phyloP scores from a whole-genome alignment of 2,888 invertebrate genomes.

The Zaprionus bogoriensis region DNA sequence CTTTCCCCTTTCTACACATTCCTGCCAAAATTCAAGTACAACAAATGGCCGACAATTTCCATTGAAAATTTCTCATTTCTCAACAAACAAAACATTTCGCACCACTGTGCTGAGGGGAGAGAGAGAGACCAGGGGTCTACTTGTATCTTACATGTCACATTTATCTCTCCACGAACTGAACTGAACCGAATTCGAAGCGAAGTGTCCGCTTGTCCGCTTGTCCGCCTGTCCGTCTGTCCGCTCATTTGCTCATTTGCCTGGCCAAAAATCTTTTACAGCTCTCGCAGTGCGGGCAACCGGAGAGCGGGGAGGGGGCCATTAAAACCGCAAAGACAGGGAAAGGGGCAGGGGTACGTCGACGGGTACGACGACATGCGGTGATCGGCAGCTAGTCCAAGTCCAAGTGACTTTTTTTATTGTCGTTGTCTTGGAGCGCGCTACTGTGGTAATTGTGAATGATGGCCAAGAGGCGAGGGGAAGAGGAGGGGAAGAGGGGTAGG shows the following conservation, averaged over 20 bases:
- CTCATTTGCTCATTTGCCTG: constrained; percentile 56
- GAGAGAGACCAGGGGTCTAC: background rate
- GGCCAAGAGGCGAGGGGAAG: constrained; percentile 28
- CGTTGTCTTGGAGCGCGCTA: constrained; percentile 6
- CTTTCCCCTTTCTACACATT: no score
- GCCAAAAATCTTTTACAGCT: constrained; percentile 64
- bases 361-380: constrained; percentile 58
- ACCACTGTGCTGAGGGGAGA: constrained; percentile 2
- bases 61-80: background rate
- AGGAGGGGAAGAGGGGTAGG: background rate
- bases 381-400: constrained; percentile 57
- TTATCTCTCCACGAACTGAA: constrained; percentile 18
- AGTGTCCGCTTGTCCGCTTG: constrained; percentile 20
- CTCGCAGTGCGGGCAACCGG: constrained; percentile 34
- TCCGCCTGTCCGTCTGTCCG: constrained; percentile 15
- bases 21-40: no score
- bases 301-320: constrained; percentile 23
- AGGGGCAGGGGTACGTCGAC: constrained; percentile 13
- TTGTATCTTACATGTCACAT: constrained; percentile 26
- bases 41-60: background rate
- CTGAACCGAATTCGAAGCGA: constrained; percentile 14
- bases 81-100: background rate
- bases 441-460: constrained; percentile 44
- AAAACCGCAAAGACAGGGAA: constrained; percentile 28
- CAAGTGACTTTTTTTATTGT: constrained; percentile 41